Percentiles rank a stretch among this genome's conserved stretches.
These are phyloP conservation scores for Chloropsis hardwickii DNA, from an alignment of 2,113 vertebrate species.

Conservation along the genomic window DNA sequence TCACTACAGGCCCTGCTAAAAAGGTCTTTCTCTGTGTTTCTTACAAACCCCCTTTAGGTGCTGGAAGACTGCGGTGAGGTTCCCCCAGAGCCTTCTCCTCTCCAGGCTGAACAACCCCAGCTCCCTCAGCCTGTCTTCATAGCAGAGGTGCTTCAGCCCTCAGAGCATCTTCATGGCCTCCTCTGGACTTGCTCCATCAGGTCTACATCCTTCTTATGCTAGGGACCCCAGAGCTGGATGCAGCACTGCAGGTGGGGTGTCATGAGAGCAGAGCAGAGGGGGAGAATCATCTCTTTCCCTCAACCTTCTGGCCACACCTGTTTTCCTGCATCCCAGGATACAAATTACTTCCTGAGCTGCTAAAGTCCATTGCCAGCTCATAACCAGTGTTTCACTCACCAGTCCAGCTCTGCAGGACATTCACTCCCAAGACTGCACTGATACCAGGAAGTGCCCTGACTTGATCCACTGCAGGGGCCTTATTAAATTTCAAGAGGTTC, in stretches of 20 bases:
- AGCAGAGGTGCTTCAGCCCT: background rate
- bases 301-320: background rate
- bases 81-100: background rate
- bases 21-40: background rate
- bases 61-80: background rate
- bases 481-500: background rate
- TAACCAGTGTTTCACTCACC: background rate
- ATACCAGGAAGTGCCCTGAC: background rate
- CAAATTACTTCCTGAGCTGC: rapidly evolving
- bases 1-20: background rate
- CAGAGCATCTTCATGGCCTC: background rate
- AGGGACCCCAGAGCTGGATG: background rate
- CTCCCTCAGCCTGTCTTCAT: rapidly evolving
- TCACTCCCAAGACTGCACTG: background rate
- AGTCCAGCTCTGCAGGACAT: background rate
- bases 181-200: background rate
- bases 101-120: background rate
- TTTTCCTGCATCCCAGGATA: background rate
- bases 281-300: background rate
- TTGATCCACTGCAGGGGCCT: background rate
- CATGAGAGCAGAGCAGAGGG: background rate
- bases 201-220: background rate
- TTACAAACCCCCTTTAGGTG: background rate
- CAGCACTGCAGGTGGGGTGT: background rate
- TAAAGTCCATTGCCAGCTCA: background rate